A percentile compares a stretch with the other conserved stretches of the same genome.
Conservation (phyloP, 2,888 invertebrate species). For the Geophilus truncorum region DNA sequence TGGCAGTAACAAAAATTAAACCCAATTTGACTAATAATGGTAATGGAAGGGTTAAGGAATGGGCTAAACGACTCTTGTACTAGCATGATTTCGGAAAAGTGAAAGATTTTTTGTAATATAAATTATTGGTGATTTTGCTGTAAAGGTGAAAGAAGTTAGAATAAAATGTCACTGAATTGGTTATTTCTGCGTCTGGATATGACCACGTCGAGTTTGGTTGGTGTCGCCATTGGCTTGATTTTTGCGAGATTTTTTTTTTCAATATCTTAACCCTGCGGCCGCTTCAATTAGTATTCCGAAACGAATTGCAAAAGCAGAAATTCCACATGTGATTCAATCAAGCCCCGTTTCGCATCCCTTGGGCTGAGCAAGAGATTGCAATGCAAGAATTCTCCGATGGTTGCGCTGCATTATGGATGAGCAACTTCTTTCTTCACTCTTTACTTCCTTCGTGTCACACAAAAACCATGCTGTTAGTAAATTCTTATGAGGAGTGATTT, state of each 20-base stretch:
- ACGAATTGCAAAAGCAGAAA: constrained; percentile 2
- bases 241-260: background rate
- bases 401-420: constrained; percentile 5
- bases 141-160: too few relatives aligned
- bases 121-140: too few relatives aligned
- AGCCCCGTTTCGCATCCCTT: constrained; percentile 4
- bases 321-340: constrained; percentile 10
- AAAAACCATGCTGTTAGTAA: background rate
- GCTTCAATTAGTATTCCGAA: background rate
- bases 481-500: background rate
- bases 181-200: too few relatives aligned
- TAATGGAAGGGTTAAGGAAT: too few relatives aligned
- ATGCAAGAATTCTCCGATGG: constrained; percentile 10
- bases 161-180: too few relatives aligned
- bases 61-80: too few relatives aligned
- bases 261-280: background rate
- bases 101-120: too few relatives aligned
- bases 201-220: too few relatives aligned
- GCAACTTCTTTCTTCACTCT: background rate
- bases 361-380: constrained; percentile 5
- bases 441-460: background rate
- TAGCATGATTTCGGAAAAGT: too few relatives aligned
- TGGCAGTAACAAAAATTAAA: too few relatives aligned
- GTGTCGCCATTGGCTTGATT: background rate
- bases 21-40: too few relatives aligned